These are phyloP conservation scores for Drosophila dunni DNA, from an alignment of 1,140 invertebrate genomes.

Conservation along the genomic window DNA sequence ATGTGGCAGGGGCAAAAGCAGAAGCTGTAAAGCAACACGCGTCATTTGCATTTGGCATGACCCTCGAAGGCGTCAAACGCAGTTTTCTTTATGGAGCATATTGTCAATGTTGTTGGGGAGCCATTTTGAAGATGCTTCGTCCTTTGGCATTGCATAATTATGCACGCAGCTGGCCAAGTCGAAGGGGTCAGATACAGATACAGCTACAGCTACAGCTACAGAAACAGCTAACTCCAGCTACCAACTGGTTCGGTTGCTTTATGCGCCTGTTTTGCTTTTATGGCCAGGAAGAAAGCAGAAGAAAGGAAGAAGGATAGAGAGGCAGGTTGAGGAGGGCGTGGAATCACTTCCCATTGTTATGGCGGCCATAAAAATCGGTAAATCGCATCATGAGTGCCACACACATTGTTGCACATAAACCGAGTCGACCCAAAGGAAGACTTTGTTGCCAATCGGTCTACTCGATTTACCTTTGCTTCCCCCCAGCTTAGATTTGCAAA, in stretches of 20 bases:
- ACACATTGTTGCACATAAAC: conserved; percentile 45
- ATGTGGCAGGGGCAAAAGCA: conserved; percentile 28
- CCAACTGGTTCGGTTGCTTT: conserved; percentile 18
- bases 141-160: conserved; percentile 67
- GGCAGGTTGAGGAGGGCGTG: background rate
- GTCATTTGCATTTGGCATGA: conserved; percentile 73
- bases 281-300: conserved; percentile 29
- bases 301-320: background rate
- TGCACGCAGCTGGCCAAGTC: conserved; percentile 60
- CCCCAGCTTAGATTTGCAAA: conserved; percentile 25
- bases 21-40: conserved; percentile 55
- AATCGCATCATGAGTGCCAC: conserved; percentile 49
- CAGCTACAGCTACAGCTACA: background rate
- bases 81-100: conserved; percentile 29
- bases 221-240: conserved; percentile 3
- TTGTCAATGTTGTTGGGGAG: conserved; percentile 1
- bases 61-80: conserved; percentile 66
- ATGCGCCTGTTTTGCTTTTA: conserved; percentile 54
- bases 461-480: conserved; percentile 21
- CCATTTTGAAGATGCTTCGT: conserved; percentile 35
- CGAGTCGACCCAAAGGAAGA: background rate
- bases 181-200: conserved; percentile 12
- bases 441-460: conserved; percentile 40
- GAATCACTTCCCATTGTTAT: conserved; percentile 50
- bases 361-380: conserved; percentile 55